Conservation (phyloP, 2,113 vertebrate species). For the Solea solea region DNA sequence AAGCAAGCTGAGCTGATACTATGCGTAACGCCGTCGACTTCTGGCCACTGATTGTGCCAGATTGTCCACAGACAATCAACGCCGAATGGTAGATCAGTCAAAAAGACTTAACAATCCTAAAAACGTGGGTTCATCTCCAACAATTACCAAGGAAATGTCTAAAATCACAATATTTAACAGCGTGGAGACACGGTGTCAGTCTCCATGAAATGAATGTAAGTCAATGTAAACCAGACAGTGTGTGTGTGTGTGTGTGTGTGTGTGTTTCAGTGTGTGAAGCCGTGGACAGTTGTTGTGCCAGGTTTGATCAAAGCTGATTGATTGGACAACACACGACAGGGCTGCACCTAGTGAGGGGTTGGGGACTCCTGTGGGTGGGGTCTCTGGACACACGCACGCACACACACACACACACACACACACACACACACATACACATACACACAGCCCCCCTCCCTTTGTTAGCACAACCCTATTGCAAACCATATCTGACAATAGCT, state of each 20-base stretch:
- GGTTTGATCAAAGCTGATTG: constrained; percentile 63
- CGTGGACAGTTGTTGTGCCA: constrained; percentile 21
- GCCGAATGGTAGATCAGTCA: no score
- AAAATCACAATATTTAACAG: no score
- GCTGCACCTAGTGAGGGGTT: constrained; percentile 36
- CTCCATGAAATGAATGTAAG: no score
- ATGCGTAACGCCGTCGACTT: no score
- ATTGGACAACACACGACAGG: constrained; percentile 41
- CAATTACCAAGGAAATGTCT: no score
- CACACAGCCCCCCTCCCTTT: background rate
- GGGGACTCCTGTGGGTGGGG: constrained; percentile 4
- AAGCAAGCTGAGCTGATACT: no score
- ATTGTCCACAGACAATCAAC: no score
- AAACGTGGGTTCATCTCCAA: no score
- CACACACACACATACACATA: background rate
- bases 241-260: constrained; percentile 45
- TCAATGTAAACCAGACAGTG: background rate
- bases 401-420: background rate
- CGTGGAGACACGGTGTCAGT: no score
- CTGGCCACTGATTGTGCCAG: no score
- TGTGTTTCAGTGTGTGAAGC: constrained; percentile 44
- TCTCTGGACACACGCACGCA: constrained; percentile 10
- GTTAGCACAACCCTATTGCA: constrained; percentile 42
- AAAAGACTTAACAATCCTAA: no score
- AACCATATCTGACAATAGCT: constrained; percentile 65